Conservation (phyloP, 92 coral and sea anemone species). For the Meandrina meandrites region DNA sequence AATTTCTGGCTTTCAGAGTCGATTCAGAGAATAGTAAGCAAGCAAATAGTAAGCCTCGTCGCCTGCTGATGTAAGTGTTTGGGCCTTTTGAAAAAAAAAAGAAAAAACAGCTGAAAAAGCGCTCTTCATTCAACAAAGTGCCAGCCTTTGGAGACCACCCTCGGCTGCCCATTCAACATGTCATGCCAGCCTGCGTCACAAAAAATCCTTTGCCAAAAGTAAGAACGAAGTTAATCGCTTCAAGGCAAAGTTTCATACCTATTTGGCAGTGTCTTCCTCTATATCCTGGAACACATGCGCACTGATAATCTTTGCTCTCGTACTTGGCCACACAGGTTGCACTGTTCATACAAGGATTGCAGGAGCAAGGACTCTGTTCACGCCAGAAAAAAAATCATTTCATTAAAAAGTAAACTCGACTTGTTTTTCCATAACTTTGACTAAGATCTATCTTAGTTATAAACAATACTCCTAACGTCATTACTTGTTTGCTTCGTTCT, state of each 20-base stretch:
- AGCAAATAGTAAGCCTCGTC: too few species aligned
- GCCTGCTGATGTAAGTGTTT: too few species aligned
- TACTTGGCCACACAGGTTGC: constrained; percentile 17
- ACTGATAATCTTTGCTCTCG: not conserved
- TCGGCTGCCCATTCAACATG: not conserved
- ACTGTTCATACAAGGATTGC: constrained; percentile 1
- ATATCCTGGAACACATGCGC: constrained; percentile 6
- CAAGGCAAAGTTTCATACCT: not conserved
- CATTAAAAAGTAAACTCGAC: too few species aligned
- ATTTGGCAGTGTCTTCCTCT: not conserved
- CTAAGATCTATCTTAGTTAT: not conserved
- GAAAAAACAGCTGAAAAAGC: too few species aligned
- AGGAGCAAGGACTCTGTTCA: constrained; percentile 13
- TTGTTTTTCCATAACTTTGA: not conserved
- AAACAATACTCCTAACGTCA: not conserved
- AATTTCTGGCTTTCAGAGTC: too few species aligned
- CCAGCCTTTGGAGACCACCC: not conserved
- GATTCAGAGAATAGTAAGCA: too few species aligned
- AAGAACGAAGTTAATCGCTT: not conserved
- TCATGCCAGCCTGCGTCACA: not conserved
- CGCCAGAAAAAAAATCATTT: not conserved
- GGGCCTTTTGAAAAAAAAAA: too few species aligned
- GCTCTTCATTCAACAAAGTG: not conserved
- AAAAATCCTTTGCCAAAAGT: not conserved
- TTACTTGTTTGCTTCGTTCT: not conserved